Percentiles rank a stretch among this genome's conserved stretches.
These are phyloP conservation scores for Entomobrya multifasciata DNA, from an alignment of 2,888 invertebrate species.

Conservation along the genomic window DNA sequence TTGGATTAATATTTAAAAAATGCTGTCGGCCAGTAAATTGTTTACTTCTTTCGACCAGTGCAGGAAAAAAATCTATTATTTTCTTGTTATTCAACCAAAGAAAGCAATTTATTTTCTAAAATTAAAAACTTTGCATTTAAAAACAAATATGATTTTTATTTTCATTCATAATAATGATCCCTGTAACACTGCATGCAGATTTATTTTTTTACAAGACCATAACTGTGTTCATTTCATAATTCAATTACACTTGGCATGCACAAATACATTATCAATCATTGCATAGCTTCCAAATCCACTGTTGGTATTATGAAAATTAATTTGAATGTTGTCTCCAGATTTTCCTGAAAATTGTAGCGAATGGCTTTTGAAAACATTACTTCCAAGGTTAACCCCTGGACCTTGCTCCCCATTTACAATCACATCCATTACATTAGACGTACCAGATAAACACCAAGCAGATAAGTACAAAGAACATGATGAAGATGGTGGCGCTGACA, in stretches of 20 bases:
- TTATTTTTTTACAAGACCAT: too few species aligned
- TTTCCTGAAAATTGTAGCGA: conserved; percentile 56
- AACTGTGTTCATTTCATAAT: too few species aligned
- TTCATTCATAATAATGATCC: too few species aligned
- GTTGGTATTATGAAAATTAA: conserved; percentile 56
- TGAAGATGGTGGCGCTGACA: not conserved
- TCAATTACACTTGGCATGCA: conserved; percentile 47
- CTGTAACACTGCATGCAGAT: too few species aligned
- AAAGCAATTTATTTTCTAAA: too few species aligned
- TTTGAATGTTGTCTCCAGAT: conserved; percentile 48
- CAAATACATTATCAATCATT: conserved; percentile 70
- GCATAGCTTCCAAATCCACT: conserved; percentile 15
- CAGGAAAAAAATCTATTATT: too few species aligned
- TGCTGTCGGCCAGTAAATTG: too few species aligned
- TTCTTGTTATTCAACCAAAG: too few species aligned
- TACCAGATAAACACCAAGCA: conserved; percentile 66
- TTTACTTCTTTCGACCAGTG: too few species aligned
- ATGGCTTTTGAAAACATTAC: conserved; percentile 53
- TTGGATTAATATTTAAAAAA: too few species aligned
- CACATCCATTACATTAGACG: conserved; percentile 42
- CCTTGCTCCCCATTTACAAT: not conserved
- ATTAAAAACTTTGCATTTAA: too few species aligned
- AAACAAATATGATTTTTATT: too few species aligned
- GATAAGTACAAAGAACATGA: conserved; percentile 65
- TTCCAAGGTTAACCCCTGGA: conserved; percentile 22